Conservation (phyloP, 1,140 invertebrate genomes). For the Zophobas morio region DNA sequence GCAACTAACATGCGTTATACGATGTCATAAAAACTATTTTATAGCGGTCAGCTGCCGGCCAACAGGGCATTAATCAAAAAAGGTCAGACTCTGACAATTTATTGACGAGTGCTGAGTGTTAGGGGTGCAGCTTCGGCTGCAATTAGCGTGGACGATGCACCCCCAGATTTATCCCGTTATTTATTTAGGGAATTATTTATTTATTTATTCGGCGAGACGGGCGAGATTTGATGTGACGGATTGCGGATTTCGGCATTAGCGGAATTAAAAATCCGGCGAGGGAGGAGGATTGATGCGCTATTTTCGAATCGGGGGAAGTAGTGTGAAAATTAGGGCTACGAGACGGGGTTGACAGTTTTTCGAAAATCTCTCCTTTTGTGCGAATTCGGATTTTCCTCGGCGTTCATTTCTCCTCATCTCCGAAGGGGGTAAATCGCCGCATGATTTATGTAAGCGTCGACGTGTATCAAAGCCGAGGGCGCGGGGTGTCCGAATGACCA, state of each 20-base stretch:
- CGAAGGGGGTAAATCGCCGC: neutral
- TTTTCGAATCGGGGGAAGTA: neutral
- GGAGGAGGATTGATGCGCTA: neutral
- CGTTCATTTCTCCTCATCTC: too few species aligned
- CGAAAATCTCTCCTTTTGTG: neutral
- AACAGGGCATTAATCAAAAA: slow-evolving; percentile 56
- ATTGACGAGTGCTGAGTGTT: slow-evolving; percentile 51
- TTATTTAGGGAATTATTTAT: too few species aligned
- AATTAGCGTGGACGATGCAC: too few species aligned
- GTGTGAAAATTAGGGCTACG: neutral
- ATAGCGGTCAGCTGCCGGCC: slow-evolving; percentile 56
- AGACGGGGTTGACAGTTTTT: neutral
- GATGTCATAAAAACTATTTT: slow-evolving; percentile 57
- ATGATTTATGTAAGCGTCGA: slow-evolving; percentile 44
- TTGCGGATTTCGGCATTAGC: slow-evolving; percentile 1
- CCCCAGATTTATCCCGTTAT: too few species aligned
- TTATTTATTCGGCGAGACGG: too few species aligned
- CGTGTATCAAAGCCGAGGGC: slow-evolving; percentile 23
- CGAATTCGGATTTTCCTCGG: too few species aligned
- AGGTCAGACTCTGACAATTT: slow-evolving; percentile 57
- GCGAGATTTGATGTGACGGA: neutral
- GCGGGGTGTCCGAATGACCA: slow-evolving; percentile 32
- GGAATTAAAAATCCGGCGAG: neutral
- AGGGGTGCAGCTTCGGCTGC: too few species aligned
- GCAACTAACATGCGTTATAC: slow-evolving; percentile 55